These are phyloP conservation scores for Natrix natrix DNA, from an alignment of 2,797 vertebrate genomes.

Conservation along the genomic window DNA sequence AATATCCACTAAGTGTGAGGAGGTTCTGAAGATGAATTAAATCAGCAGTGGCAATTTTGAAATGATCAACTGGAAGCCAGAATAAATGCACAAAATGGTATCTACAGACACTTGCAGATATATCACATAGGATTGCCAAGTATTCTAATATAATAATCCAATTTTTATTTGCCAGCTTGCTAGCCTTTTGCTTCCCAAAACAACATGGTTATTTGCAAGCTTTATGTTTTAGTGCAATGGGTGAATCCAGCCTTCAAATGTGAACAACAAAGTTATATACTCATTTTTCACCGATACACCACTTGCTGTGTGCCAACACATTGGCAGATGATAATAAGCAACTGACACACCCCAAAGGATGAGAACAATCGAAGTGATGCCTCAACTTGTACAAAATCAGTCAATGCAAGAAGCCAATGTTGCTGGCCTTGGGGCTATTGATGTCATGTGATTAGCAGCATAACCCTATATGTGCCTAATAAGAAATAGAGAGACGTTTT, in stretches of 20 bases:
- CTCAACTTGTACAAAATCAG: slow-evolving; percentile 2
- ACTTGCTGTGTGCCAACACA: background rate
- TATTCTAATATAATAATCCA: background rate
- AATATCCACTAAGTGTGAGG: background rate
- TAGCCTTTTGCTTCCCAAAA: background rate
- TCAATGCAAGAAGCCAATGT: background rate
- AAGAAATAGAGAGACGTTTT: background rate
- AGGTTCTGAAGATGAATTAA: background rate
- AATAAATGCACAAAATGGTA: background rate
- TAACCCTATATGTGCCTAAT: background rate
- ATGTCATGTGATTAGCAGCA: background rate
- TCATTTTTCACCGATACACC: background rate
- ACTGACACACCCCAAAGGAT: background rate
- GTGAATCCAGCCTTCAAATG: background rate
- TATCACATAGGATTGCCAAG: no score
- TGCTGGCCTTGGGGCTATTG: background rate
- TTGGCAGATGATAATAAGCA: background rate
- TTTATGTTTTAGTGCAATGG: background rate
- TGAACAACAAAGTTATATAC: background rate
- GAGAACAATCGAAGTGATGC: background rate
- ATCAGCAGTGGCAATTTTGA: background rate
- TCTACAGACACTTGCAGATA: background rate
- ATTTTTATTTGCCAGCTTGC: background rate
- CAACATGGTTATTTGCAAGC: background rate
- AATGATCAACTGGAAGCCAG: background rate